phyloP scores from a whole-genome alignment of 2,797 vertebrate genomes.

The Cynodonichthys magdalenae region DNA sequence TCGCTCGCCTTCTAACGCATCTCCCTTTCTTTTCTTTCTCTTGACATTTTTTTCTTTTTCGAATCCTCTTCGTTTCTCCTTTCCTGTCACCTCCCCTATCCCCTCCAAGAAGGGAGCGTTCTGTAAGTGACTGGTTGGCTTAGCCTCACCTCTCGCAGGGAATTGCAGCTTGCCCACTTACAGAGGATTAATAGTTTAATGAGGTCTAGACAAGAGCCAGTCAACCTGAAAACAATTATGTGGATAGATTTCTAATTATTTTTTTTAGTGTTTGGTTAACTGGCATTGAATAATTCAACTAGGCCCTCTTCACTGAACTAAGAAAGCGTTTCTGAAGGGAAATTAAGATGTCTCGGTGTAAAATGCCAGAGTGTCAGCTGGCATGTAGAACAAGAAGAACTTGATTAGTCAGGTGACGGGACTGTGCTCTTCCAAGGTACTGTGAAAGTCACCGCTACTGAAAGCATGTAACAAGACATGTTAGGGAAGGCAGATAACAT shows the following conservation, averaged over 20 bases:
- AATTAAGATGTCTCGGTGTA: conserved; percentile 57
- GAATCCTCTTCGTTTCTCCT: conserved; percentile 23
- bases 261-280: conserved; percentile 70
- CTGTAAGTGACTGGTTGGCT: conserved; percentile 66
- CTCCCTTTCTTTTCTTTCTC: conserved; percentile 5
- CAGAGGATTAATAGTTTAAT: conserved; percentile 78
- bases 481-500: conserved; percentile 33
- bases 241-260: conserved; percentile 76
- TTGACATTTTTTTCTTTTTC: conserved; percentile 31
- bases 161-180: conserved; percentile 65
- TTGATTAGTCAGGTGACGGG: conserved; percentile 31
- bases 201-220: conserved; percentile 74
- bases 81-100: conserved; percentile 21
- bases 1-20: conserved; percentile 5
- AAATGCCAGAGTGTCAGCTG: conserved; percentile 51
- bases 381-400: conserved; percentile 32
- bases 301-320: conserved; percentile 37
- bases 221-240: conserved; percentile 77
- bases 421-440: conserved; percentile 30
- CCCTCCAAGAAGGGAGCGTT: conserved; percentile 45
- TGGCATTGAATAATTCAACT: conserved; percentile 74
- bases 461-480: conserved; percentile 20
- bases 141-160: conserved; percentile 50
- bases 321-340: conserved; percentile 49
- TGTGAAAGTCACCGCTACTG: conserved; percentile 1